These are phyloP conservation scores for Masticophis lateralis DNA, from an alignment of 2,797 vertebrate species.

Conservation along the genomic window DNA sequence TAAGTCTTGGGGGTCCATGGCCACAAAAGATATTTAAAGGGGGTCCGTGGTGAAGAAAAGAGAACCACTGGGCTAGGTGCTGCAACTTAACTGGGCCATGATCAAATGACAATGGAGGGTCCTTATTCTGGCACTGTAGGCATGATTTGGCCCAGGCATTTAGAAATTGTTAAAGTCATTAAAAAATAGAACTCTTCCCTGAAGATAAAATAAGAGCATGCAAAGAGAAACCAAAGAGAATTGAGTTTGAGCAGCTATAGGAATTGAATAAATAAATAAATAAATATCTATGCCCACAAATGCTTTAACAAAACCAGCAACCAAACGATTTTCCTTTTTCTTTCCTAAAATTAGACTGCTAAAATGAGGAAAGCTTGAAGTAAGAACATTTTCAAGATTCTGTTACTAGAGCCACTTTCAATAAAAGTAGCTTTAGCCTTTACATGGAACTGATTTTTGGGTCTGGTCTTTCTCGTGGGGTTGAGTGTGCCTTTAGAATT, in stretches of 20 bases:
- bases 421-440: neutral
- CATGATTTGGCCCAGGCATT: neutral
- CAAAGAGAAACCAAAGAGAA: neutral
- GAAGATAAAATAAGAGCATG: neutral
- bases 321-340: neutral
- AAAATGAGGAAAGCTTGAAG: neutral
- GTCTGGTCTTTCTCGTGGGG: neutral
- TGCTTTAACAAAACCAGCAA: neutral
- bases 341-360: neutral
- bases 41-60: neutral
- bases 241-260: neutral
- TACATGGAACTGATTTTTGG: neutral
- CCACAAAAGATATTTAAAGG: neutral
- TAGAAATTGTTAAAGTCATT: neutral
- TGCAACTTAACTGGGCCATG: neutral
- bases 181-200: neutral
- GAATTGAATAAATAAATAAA: neutral
- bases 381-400: neutral
- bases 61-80: neutral
- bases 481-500: neutral
- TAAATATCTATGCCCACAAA: neutral
- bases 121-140: neutral
- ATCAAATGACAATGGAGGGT: neutral
- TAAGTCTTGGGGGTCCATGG: neutral
- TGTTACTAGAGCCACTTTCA: neutral